Base-by-base conservation (phyloP, 2,888 invertebrate genomes). In the Agrotis clavis region DNA sequence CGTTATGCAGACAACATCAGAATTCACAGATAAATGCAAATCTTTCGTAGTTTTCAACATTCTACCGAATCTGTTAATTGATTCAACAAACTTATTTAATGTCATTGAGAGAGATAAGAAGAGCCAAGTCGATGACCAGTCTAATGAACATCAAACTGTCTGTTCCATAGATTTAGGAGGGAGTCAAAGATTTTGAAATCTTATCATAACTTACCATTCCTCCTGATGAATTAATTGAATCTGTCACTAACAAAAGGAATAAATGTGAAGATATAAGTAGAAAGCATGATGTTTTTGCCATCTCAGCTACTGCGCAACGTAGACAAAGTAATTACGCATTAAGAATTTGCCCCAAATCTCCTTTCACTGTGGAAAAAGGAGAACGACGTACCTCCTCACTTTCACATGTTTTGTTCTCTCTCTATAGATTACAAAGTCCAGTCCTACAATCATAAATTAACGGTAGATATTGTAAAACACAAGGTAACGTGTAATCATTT, bases 291-390 rank as follows among this genome's bases (percentile, higher is more conserved):
- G 21, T 48, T 56, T 62, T 66, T 53, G 61, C 53, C n/a, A 45
- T 45, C 35, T 66, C 57, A 30, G 16, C 18, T 21, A 59, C 62
- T 53, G 59, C 41, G 51, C 30, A 64, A 30, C 59, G 48, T 81
- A 48, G 59, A 72, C 68, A 77, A 66, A 77, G 66, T 81, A 69
- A 72, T 72, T 72, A 81, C 79, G 66, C 69, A 73, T 65, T 59
- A 78, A 70, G 74, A 74, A 79, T 82, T 74, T 82, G 82, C 60
- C 79, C 79, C 74, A 74, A 81, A 82, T 81, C 74, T 82, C 74
- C 80, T 80, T 80, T 80, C 80, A 74, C 79, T 71, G 59, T 47
- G 51, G 48, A 67, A 82, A 65, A 77, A 66, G 65, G 67, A 71
- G 78, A 67, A 61, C 82, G 69, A 48, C 54, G 61, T 71, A 59